Evolutionary conservation across 2,888 invertebrate species (phyloP).

Genomic region (Oscheius sp.): DNA sequence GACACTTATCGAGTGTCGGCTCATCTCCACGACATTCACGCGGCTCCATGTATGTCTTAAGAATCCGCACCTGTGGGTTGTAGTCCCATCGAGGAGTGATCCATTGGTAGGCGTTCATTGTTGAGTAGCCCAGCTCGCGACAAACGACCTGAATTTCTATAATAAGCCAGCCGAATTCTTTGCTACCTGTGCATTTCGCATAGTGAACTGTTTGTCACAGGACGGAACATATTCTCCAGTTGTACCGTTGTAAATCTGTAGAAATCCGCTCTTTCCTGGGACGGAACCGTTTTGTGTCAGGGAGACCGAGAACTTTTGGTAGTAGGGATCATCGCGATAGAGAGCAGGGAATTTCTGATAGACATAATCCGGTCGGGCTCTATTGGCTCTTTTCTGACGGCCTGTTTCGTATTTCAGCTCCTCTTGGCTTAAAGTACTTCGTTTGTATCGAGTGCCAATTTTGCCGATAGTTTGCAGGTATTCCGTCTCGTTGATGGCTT

Average conservation of each 20-base stretch:
- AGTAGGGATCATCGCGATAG: conserved; percentile 70
- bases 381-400: conserved; percentile 32
- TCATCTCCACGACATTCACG: conserved; percentile 82
- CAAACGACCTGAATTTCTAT: conserved; percentile 81
- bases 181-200: conserved; percentile 83
- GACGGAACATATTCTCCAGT: conserved; percentile 96
- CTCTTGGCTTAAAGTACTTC: conserved; percentile 24
- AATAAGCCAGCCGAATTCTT: too few species aligned
- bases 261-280: conserved; percentile 62
- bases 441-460: conserved; percentile 58
- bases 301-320: conserved; percentile 64
- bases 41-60: conserved; percentile 95
- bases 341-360: conserved; percentile 70
- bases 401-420: background rate
- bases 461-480: conserved; percentile 55
- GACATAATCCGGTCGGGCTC: conserved; percentile 60
- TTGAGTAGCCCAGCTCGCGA: conserved; percentile 88
- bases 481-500: conserved; percentile 73
- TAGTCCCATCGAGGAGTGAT: conserved; percentile 88
- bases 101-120: conserved; percentile 88
- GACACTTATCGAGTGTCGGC: conserved; percentile 75
- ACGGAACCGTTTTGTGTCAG: conserved; percentile 58
- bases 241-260: conserved; percentile 88
- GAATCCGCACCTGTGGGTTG: conserved; percentile 87
- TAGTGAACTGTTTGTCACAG: conserved; percentile 94